Percentiles rank a stretch among this genome's conserved stretches.
Evolutionary conservation across 2,888 invertebrate genomes (phyloP).

Genomic region (Cryptus armator): DNA sequence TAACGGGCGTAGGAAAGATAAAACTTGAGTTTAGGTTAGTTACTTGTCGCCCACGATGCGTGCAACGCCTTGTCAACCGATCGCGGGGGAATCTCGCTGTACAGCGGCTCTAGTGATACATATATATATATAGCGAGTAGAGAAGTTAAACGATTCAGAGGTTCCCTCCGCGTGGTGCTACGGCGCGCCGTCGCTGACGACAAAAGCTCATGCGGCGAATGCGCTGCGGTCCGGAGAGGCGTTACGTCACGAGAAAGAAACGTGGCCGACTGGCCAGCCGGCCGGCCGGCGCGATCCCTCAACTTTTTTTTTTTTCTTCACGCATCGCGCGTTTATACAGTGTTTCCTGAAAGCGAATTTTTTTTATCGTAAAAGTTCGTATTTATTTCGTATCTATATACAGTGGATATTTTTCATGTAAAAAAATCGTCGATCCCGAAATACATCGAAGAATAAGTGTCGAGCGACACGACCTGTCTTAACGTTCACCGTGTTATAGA

Average conservation of each 20-base stretch:
- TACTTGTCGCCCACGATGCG: not conserved
- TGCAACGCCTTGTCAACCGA: not conserved
- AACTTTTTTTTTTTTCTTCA: not conserved
- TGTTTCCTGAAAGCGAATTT: not conserved
- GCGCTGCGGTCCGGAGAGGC: constrained; percentile 65
- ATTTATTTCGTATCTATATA: too few species aligned
- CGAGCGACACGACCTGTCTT: constrained; percentile 62
- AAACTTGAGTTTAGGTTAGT: not conserved
- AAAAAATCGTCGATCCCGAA: not conserved
- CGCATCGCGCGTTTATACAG: not conserved
- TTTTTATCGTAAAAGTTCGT: too few species aligned
- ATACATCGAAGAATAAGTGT: constrained; percentile 30
- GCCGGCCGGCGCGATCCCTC: constrained; percentile 37
- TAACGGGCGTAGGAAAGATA: not conserved
- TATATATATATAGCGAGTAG: constrained; percentile 29
- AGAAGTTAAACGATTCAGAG: constrained; percentile 20
- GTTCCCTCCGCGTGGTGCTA: constrained; percentile 60
- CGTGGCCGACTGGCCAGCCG: constrained; percentile 64
- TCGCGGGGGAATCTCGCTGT: not conserved
- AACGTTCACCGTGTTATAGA: constrained; percentile 42
- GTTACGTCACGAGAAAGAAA: constrained; percentile 72
- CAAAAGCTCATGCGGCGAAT: constrained; percentile 56
- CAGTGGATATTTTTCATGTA: not conserved
- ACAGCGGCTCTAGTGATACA: not conserved
- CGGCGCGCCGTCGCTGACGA: constrained; percentile 50